These are phyloP conservation scores for Pristionchus pacificus DNA, from an alignment of 1,140 invertebrate genomes.

Conservation along the genomic window DNA sequence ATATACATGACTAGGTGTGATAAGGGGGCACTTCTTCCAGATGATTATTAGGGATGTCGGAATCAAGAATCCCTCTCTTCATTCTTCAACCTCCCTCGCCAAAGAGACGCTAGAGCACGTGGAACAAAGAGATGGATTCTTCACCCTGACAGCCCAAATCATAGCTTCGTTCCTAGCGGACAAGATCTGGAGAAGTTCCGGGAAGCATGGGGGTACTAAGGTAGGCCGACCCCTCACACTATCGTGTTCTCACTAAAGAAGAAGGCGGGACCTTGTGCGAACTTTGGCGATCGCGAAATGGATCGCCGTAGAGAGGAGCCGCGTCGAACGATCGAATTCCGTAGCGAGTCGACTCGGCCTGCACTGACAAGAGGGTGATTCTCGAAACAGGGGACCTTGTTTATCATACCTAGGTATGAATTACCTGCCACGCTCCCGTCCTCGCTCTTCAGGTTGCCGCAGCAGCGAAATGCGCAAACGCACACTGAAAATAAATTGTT, in stretches of 20 bases:
- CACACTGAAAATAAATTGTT: conserved; percentile 49
- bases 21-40: too few relatives aligned
- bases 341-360: background rate
- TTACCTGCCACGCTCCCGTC: conserved; percentile 19
- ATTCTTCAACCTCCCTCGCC: too few relatives aligned
- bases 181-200: too few relatives aligned
- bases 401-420: background rate
- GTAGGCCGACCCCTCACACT: background rate
- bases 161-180: too few relatives aligned
- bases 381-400: background rate
- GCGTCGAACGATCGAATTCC: background rate
- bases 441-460: conserved; percentile 45
- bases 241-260: background rate
- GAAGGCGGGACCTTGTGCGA: background rate
- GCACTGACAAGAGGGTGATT: background rate
- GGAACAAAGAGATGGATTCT: too few relatives aligned
- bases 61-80: too few relatives aligned
- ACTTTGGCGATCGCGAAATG: background rate
- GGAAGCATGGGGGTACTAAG: background rate
- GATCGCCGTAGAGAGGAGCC: background rate
- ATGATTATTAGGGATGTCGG: too few relatives aligned
- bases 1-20: too few relatives aligned
- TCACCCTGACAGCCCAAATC: too few relatives aligned
- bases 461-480: conserved; percentile 57
- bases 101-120: too few relatives aligned